Evolutionary conservation across 2,888 invertebrate genomes (phyloP), one percentile per base, ranked within the genome.

Genomic region (Drosophila formosana): DNA sequence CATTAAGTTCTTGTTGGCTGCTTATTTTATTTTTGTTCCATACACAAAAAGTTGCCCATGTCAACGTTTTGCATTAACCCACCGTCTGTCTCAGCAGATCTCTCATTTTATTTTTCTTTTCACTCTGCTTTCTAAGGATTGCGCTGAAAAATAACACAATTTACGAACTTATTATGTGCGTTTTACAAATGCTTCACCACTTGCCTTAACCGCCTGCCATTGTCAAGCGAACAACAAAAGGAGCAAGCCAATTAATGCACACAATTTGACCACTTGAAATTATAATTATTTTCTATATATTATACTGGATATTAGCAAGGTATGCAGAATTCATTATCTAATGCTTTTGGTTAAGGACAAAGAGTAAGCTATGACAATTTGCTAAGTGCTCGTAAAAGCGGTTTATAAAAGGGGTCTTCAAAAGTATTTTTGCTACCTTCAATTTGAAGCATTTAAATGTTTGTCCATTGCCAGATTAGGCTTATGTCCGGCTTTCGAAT

Each of bases 1-100:
- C 88, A 83, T 89, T 89, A 83, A 71, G 72, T 74, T 84, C 68
- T 70, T 53, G 41, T 49, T 75, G 62, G 39, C 3, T 66, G 60
- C 13, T 49, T 34, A 37, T 26, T 61, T 45, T 51, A 25, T 56
- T 34, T 58, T 57, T 49, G 23, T 68, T 68, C 68, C 57, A 69
- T 58, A 74, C 62, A 74, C 62, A 74, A 66, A 61, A 61, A 58
- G 66, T 72, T 51, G 80, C 55, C 80, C 62, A 53, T 61, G 84
- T 86, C 84, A 72, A 72, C 78, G 45, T 41, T 69, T 69, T 62
- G 58, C 51, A 47, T 57, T 13, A 61, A 60, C 43, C 49, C 49
- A 51, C 79, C 57, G 66, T 62, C 85, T n/a, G 37, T 37, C 37
- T 11, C 30, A 37, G 39, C 39, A 75, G 41, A 64, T 34, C 37